These are phyloP conservation scores for Eudasyphora cyanicolor DNA, from an alignment of 2,888 invertebrate genomes.

Conservation along the genomic window DNA sequence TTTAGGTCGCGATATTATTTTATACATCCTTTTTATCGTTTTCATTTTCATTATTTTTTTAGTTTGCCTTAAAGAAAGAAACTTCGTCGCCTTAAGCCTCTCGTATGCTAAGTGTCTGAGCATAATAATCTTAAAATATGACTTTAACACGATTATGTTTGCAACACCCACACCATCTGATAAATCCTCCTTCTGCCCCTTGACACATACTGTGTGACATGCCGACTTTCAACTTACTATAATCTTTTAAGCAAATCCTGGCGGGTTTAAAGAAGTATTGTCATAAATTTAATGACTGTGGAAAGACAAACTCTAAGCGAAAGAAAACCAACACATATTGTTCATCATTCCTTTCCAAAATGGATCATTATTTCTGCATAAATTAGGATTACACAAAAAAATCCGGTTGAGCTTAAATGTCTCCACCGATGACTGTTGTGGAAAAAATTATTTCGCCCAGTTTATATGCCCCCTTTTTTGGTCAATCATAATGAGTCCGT, in stretches of 20 bases:
- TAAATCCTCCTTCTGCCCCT: background rate
- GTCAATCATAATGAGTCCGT: slow-evolving; percentile 52
- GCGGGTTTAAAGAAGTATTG: background rate
- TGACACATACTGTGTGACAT: background rate
- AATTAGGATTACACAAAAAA: slow-evolving; percentile 63
- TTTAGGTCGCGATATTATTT: no score
- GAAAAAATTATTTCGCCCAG: slow-evolving; percentile 39
- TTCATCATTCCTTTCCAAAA: slow-evolving; percentile 51
- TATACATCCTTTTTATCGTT: slow-evolving; percentile 17
- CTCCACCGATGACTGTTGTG: slow-evolving; percentile 33
- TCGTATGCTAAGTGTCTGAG: background rate
- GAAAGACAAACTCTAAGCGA: background rate
- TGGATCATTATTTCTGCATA: slow-evolving; percentile 64
- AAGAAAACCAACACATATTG: background rate
- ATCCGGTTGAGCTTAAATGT: background rate
- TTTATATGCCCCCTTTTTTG: slow-evolving; percentile 60
- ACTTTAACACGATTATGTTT: slow-evolving; percentile 8
- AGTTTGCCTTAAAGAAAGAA: no score
- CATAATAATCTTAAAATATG: slow-evolving; percentile 33
- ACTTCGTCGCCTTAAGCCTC: background rate
- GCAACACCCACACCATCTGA: background rate
- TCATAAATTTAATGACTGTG: slow-evolving; percentile 24
- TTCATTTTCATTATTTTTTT: no score
- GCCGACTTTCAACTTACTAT: background rate
- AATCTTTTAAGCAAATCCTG: slow-evolving; percentile 13